phyloP scores from a whole-genome alignment of 92 coral and sea anemone species.

The Hydrozoanthus gracilis region DNA sequence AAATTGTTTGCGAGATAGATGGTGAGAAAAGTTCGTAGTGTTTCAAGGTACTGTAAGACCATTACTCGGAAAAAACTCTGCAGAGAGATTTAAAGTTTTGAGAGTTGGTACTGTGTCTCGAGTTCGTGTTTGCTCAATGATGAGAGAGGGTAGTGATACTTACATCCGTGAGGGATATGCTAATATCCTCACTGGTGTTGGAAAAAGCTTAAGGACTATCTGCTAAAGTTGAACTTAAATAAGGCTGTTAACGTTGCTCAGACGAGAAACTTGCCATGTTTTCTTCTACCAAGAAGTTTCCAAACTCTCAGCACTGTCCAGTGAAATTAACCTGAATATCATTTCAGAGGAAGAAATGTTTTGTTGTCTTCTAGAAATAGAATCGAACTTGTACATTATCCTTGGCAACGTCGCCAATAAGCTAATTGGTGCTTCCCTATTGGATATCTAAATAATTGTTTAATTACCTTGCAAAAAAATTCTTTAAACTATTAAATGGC shows the following conservation, averaged over 20 bases:
- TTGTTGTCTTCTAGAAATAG: constrained; percentile 48
- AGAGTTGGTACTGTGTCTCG: constrained; percentile 57
- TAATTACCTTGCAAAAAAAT: neutral
- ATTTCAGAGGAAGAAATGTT: constrained; percentile 59
- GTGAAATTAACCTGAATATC: constrained; percentile 45
- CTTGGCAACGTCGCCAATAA: constrained; percentile 53
- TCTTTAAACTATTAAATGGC: too few relatives aligned
- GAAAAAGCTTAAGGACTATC: constrained; percentile 53
- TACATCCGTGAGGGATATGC: constrained; percentile 48
- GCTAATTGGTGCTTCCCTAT: constrained; percentile 37
- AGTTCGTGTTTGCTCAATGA: constrained; percentile 32
- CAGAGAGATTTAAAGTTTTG: constrained; percentile 53
- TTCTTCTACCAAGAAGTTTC: constrained; percentile 55
- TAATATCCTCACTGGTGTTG: constrained; percentile 52
- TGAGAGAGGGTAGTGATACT: constrained; percentile 44
- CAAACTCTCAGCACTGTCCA: constrained; percentile 51
- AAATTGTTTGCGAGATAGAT: constrained; percentile 38
- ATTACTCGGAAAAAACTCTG: constrained; percentile 63
- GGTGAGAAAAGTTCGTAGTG: constrained; percentile 65
- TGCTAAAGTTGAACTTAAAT: constrained; percentile 57
- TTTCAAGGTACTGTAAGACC: constrained; percentile 51
- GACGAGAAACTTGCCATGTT: constrained; percentile 31
- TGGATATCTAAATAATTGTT: neutral
- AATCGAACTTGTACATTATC: constrained; percentile 35
- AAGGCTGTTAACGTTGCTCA: constrained; percentile 55